A percentile compares a stretch with the other conserved stretches of the same genome.
Evolutionary conservation across 30 jellyfish, hydroid and myxozoan species (phyloP).

Genomic region (Turritopsis dohrnii): DNA sequence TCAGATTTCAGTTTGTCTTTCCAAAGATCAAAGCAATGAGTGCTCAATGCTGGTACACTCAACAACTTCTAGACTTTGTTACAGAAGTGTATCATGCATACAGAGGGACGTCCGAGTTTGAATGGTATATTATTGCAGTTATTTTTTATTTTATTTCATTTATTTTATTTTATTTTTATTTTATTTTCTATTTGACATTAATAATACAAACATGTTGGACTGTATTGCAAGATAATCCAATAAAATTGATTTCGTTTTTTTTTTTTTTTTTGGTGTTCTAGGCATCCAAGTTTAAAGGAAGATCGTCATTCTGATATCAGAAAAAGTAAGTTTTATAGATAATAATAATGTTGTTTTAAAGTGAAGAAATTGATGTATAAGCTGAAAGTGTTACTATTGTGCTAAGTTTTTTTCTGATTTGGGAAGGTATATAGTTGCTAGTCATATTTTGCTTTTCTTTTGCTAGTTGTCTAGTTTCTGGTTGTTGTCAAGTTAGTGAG

Average conservation of each 20-base stretch:
- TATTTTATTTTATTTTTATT: too few relatives aligned
- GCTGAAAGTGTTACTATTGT: too few relatives aligned
- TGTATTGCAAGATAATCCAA: too few relatives aligned
- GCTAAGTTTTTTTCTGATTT: too few relatives aligned
- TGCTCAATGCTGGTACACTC: constrained; percentile 50
- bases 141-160: too few relatives aligned
- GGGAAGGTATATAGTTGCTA: too few relatives aligned
- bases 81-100: constrained; percentile 72
- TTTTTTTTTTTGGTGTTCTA: constrained; percentile 7
- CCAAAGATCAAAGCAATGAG: constrained; percentile 80
- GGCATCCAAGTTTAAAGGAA: constrained; percentile 90
- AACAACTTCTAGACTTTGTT: constrained; percentile 39
- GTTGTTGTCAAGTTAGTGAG: too few relatives aligned
- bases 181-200: too few relatives aligned
- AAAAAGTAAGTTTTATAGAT: constrained; percentile 37
- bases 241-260: background rate
- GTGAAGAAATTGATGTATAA: too few relatives aligned
- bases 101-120: constrained; percentile 65
- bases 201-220: too few relatives aligned
- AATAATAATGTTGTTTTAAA: background rate
- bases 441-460: background rate
- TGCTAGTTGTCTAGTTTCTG: background rate
- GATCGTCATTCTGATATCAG: constrained; percentile 42
- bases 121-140: constrained; percentile 45
- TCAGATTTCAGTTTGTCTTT: constrained; percentile 65